Evolutionary conservation across 1,140 invertebrate species (phyloP).

Genomic region (Apis florea): DNA sequence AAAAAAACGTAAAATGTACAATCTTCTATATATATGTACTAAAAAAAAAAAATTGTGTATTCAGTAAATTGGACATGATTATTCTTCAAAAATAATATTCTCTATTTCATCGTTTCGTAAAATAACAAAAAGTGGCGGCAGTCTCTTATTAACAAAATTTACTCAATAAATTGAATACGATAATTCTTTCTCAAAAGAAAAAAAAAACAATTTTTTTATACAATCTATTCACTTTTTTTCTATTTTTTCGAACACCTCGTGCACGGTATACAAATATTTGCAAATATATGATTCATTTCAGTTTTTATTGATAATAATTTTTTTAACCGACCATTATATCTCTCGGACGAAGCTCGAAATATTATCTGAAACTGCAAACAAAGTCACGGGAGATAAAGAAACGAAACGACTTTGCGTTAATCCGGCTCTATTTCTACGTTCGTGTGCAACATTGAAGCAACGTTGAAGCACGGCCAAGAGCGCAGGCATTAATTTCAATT

Average conservation of each 20-base stretch:
- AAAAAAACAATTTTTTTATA: neutral
- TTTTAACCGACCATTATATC: neutral
- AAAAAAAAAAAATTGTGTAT: neutral
- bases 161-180: neutral
- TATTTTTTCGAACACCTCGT: neutral
- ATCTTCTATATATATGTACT: neutral
- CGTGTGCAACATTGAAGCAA: neutral
- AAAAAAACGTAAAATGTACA: neutral
- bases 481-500: conserved; percentile 46
- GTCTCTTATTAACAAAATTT: too few relatives aligned
- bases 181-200: neutral
- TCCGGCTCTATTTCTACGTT: neutral
- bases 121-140: too few relatives aligned
- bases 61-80: too few relatives aligned
- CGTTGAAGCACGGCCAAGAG: neutral
- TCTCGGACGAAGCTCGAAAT: neutral
- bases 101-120: too few relatives aligned
- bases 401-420: neutral
- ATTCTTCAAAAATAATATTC: too few relatives aligned
- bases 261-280: neutral
- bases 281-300: neutral
- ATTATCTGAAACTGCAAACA: conserved; percentile 14
- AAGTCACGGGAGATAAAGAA: conserved; percentile 11
- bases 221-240: neutral
- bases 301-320: neutral